These are phyloP conservation scores for Drosophila kuntzei DNA, from an alignment of 2,888 invertebrate species.

Conservation along the genomic window DNA sequence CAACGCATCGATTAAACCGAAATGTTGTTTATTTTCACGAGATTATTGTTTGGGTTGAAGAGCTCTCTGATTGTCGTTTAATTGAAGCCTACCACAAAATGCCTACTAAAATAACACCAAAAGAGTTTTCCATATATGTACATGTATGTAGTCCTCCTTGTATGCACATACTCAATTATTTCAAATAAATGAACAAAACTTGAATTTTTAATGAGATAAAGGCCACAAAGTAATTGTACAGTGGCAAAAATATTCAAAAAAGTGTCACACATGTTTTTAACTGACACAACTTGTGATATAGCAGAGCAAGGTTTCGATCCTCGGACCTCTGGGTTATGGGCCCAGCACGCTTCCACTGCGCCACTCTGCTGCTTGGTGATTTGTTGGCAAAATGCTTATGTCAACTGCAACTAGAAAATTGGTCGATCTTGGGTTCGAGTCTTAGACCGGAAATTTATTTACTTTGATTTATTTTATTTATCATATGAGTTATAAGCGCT, in stretches of 20 bases:
- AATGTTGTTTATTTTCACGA: constrained; percentile 49
- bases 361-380: constrained; percentile 50
- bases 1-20: constrained; percentile 36
- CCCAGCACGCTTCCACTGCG: constrained; percentile 68
- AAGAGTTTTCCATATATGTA: constrained; percentile 9
- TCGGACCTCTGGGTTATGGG: constrained; percentile 68
- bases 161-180: constrained; percentile 64
- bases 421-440: neutral
- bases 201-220: constrained; percentile 39
- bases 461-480: neutral
- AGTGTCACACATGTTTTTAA: neutral
- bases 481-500: too few species aligned
- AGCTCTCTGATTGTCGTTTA: constrained; percentile 27
- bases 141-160: neutral
- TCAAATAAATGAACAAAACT: constrained; percentile 62
- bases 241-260: constrained; percentile 28
- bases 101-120: constrained; percentile 36
- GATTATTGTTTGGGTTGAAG: constrained; percentile 35
- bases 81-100: constrained; percentile 47
- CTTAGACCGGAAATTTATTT: neutral
- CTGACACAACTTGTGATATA: constrained; percentile 22
- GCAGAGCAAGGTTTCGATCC: constrained; percentile 69
- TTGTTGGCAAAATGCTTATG: constrained; percentile 6
- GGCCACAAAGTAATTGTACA: constrained; percentile 4
- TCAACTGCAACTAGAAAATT: neutral